Conservation (phyloP, 1,140 invertebrate species). For the Trissolcus basalis region DNA sequence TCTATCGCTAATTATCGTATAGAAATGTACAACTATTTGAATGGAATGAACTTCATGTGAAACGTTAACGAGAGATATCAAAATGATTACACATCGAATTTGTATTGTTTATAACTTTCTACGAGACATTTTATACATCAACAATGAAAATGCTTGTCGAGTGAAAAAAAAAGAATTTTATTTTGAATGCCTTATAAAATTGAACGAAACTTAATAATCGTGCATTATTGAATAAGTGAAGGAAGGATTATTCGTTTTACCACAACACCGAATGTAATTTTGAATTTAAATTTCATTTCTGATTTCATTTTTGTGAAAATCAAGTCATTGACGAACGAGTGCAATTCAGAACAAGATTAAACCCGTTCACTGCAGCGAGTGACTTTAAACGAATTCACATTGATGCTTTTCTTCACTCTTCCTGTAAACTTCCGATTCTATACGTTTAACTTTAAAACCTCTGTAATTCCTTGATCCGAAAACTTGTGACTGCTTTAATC, state of each 20-base stretch:
- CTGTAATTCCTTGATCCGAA: slow-evolving; percentile 3
- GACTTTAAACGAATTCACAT: too few relatives aligned
- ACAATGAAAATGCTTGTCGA: slow-evolving; percentile 12
- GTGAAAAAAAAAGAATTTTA: too few relatives aligned
- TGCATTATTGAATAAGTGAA: too few relatives aligned
- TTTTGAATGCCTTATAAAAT: too few relatives aligned
- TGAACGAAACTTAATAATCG: too few relatives aligned
- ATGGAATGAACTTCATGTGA: not conserved
- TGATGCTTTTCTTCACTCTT: slow-evolving; percentile 29
- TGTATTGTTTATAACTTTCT: slow-evolving; percentile 23
- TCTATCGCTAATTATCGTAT: slow-evolving; percentile 12
- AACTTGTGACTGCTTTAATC: slow-evolving; percentile 17
- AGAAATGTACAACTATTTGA: slow-evolving; percentile 9
- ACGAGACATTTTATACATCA: slow-evolving; percentile 24
- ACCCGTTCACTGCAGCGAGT: too few relatives aligned
- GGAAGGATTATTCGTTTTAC: not conserved
- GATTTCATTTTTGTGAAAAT: not conserved
- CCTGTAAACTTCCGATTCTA: slow-evolving; percentile 20
- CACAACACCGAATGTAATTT: too few relatives aligned
- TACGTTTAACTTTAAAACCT: slow-evolving; percentile 11
- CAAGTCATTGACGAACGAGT: too few relatives aligned
- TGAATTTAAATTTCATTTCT: not conserved
- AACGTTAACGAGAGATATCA: too few relatives aligned
- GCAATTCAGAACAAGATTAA: too few relatives aligned
- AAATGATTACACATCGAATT: slow-evolving; percentile 14